Percentiles rank a stretch among this genome's conserved stretches.
These are phyloP conservation scores for Platycnemis pennipes DNA, from an alignment of 2,888 invertebrate genomes.

Conservation along the genomic window DNA sequence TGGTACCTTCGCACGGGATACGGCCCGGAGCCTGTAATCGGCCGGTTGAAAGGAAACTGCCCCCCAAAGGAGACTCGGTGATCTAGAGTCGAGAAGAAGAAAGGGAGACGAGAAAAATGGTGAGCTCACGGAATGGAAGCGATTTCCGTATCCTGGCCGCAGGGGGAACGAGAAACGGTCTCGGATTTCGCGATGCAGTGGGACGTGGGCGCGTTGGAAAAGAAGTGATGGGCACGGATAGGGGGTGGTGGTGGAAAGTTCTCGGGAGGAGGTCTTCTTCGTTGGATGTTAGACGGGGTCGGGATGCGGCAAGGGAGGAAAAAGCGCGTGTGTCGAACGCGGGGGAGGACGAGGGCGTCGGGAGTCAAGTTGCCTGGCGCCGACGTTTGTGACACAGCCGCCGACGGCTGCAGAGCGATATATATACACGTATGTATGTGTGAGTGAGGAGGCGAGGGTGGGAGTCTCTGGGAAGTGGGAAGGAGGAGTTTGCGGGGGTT, in stretches of 20 bases:
- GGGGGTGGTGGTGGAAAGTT: background rate
- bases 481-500: background rate
- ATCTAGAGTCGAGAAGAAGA: background rate
- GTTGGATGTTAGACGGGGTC: background rate
- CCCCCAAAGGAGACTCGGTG: too few relatives aligned
- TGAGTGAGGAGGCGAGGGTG: too few relatives aligned
- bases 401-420: background rate
- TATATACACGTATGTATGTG: background rate
- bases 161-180: background rate
- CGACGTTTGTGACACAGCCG: constrained; percentile 46
- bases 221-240: background rate
- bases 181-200: constrained; percentile 44
- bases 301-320: background rate
- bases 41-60: too few relatives aligned
- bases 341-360: background rate
- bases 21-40: too few relatives aligned
- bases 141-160: background rate
- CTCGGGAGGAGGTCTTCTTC: background rate
- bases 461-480: too few relatives aligned
- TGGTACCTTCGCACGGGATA: too few relatives aligned
- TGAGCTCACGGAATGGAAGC: background rate
- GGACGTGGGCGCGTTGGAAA: background rate
- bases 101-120: constrained; percentile 1
- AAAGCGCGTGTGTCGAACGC: background rate
- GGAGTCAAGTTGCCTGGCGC: background rate